Evolutionary conservation across 2,113 vertebrate genomes (phyloP).

Genomic region (Pseudopipra pipra): DNA sequence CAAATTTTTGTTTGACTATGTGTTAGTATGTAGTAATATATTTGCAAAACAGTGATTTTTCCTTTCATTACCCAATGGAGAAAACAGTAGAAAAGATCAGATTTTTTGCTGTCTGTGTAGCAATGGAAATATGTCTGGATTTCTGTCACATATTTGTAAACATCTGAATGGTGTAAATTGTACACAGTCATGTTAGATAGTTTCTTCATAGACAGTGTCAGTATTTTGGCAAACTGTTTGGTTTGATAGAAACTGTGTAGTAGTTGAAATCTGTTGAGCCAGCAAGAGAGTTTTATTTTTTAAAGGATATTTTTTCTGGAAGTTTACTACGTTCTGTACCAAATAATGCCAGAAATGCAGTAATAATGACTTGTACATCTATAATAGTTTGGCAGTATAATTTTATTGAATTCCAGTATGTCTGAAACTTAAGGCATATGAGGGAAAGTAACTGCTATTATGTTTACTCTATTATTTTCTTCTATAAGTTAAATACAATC

Average conservation of each 20-base stretch:
- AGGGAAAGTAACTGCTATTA: background rate
- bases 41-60: background rate
- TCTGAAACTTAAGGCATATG: conserved; percentile 13
- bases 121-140: background rate
- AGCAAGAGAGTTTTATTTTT: background rate
- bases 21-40: background rate
- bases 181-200: background rate
- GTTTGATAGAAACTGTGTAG: background rate
- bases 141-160: background rate
- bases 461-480: conserved; percentile 42
- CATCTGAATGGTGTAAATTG: background rate
- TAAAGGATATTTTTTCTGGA: background rate
- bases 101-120: background rate
- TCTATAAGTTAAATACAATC: conserved; percentile 11
- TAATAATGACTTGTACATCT: background rate
- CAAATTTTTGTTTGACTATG: background rate
- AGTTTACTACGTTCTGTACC: background rate
- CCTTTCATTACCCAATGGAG: background rate
- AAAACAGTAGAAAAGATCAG: background rate
- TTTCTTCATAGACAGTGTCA: background rate
- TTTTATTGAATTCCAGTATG: conserved; percentile 44
- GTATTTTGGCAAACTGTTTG: background rate
- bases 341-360: conserved; percentile 14
- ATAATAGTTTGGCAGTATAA: conserved; percentile 3
- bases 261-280: background rate